phyloP scores from a whole-genome alignment of 2,797 vertebrate species.

The Periparus ater region DNA sequence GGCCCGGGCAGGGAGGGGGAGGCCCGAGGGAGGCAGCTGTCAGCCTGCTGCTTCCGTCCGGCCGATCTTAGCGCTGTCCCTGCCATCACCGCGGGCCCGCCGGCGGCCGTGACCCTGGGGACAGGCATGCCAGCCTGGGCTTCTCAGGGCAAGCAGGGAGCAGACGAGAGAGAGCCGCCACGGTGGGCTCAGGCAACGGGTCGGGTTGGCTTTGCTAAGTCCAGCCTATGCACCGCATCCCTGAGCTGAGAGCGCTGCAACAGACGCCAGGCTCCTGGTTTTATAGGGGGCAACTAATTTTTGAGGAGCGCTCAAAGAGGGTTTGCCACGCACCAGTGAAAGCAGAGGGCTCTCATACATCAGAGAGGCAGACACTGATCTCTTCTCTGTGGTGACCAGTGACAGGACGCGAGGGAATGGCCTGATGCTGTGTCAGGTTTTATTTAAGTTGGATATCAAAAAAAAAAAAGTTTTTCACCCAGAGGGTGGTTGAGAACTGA shows the following conservation, averaged over 20 bases:
- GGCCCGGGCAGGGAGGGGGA: neutral
- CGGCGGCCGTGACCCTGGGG: neutral
- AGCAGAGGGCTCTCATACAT: neutral
- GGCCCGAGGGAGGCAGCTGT: neutral
- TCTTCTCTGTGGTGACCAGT: neutral
- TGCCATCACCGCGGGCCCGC: neutral
- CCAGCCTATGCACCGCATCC: too few relatives aligned
- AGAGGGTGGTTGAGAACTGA: neutral
- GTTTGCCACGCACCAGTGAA: neutral
- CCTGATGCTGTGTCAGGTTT: neutral
- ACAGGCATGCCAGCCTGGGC: neutral
- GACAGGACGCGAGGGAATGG: neutral
- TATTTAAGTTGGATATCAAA: neutral
- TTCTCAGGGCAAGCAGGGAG: neutral
- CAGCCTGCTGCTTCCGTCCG: neutral
- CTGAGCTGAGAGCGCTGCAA: neutral
- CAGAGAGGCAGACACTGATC: neutral
- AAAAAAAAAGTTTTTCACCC: neutral
- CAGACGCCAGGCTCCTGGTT: neutral
- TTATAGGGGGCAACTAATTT: neutral
- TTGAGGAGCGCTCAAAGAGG: neutral
- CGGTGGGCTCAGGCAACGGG: neutral
- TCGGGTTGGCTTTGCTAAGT: neutral
- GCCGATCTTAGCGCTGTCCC: neutral
- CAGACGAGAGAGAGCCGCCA: neutral